Evolutionary conservation across 2,797 vertebrate genomes (phyloP).

Genomic region (Lithobates sylvaticus): DNA sequence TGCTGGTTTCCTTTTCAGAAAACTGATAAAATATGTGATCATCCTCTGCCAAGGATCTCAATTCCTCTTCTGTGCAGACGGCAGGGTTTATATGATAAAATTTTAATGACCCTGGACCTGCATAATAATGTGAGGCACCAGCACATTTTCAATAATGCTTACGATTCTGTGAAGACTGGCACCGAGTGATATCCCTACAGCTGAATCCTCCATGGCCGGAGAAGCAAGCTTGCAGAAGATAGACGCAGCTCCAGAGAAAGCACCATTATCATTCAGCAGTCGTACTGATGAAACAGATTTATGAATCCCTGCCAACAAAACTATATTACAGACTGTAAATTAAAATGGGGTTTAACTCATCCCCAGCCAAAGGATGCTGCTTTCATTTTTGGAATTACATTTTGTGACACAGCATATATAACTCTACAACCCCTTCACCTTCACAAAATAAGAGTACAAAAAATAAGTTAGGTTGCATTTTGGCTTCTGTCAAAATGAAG

Average conservation of each 20-base stretch:
- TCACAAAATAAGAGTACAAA: slow-evolving; percentile 35
- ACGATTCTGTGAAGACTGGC: slow-evolving; percentile 67
- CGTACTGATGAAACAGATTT: slow-evolving; percentile 71
- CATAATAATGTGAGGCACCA: slow-evolving; percentile 71
- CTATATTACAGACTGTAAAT: slow-evolving; percentile 73
- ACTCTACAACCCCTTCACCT: slow-evolving; percentile 42
- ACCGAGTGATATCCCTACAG: slow-evolving; percentile 65
- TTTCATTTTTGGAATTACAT: slow-evolving; percentile 56
- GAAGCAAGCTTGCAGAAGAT: slow-evolving; percentile 63
- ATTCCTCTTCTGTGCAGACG: slow-evolving; percentile 72
- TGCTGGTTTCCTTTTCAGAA: slow-evolving; percentile 69
- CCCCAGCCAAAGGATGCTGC: slow-evolving; percentile 56
- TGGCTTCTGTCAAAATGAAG: slow-evolving; percentile 2
- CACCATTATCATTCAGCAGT: slow-evolving; percentile 70
- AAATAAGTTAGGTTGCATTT: slow-evolving; percentile 21
- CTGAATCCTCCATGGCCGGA: slow-evolving; percentile 67
- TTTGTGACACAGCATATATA: slow-evolving; percentile 44
- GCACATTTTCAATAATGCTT: slow-evolving; percentile 72
- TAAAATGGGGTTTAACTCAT: slow-evolving; percentile 72
- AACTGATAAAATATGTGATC: slow-evolving; percentile 75
- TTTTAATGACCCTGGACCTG: slow-evolving; percentile 76
- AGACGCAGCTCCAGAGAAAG: slow-evolving; percentile 69
- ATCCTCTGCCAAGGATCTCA: slow-evolving; percentile 72
- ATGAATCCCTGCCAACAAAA: slow-evolving; percentile 75
- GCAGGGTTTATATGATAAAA: slow-evolving; percentile 76